A percentile compares a stretch with the other conserved stretches of the same genome.
These are phyloP conservation scores for Athene cunicularia DNA, from an alignment of 2,113 vertebrate species.

Conservation along the genomic window DNA sequence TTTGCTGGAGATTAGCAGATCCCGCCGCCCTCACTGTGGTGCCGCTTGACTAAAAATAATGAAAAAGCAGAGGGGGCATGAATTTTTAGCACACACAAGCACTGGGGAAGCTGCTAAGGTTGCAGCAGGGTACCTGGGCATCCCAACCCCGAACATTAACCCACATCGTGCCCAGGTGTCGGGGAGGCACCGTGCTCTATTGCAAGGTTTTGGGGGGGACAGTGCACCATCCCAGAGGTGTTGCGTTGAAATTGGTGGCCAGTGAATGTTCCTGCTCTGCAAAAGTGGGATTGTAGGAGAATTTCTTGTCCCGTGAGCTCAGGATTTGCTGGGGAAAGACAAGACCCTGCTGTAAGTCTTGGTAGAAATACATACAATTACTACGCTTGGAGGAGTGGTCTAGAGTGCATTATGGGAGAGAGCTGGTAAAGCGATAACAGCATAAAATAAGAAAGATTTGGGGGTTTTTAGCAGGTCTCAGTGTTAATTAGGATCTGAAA, in stretches of 20 bases:
- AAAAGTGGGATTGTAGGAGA: background rate
- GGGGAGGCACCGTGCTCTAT: rapidly evolving
- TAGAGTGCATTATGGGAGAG: too few species aligned
- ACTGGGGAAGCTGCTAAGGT: background rate
- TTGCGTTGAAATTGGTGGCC: rapidly evolving
- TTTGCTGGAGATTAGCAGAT: background rate
- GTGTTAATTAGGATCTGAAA: background rate
- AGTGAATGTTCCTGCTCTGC: rapidly evolving
- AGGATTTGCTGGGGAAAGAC: background rate
- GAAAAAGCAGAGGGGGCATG: background rate
- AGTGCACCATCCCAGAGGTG: rapidly evolving
- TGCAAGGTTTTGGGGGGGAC: background rate
- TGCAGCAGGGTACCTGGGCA: background rate
- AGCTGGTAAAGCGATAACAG: rapidly evolving
- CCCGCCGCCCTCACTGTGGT: rapidly evolving
- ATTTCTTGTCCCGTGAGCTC: rapidly evolving
- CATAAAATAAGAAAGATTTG: background rate
- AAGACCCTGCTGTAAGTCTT: rapidly evolving
- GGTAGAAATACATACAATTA: background rate
- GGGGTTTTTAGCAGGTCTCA: rapidly evolving
- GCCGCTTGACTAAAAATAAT: background rate
- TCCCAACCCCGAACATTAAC: rapidly evolving
- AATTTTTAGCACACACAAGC: background rate
- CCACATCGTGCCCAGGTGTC: rapidly evolving
- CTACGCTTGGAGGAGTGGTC: background rate